Conservation (phyloP, 92 coral and sea anemone genomes). For the Scolanthus callimorphus region DNA sequence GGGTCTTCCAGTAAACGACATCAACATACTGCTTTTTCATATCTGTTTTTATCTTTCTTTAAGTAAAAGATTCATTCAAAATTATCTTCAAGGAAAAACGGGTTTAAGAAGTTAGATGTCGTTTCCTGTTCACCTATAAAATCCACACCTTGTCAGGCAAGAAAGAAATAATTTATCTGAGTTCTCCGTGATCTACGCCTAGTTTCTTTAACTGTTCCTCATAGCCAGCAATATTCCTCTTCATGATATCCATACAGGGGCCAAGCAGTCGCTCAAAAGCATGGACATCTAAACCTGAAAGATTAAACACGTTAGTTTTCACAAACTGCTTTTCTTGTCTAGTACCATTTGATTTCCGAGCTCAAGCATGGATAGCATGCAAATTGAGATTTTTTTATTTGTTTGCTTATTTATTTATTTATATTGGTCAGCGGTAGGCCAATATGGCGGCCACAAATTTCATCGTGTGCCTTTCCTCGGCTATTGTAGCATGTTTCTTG, state of each 20-base stretch:
- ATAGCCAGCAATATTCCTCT: slow-evolving; percentile 83
- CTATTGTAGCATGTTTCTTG: not conserved
- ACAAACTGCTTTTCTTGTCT: too few species aligned
- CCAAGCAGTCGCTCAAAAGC: slow-evolving; percentile 97
- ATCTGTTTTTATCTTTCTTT: not conserved
- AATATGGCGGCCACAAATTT: slow-evolving; percentile 4
- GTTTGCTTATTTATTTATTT: too few species aligned
- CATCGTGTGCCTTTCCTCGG: not conserved
- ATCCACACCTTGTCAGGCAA: slow-evolving; percentile 2
- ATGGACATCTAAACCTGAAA: slow-evolving; percentile 89
- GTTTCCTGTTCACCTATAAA: not conserved
- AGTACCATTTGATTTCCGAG: too few species aligned
- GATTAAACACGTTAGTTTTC: too few species aligned
- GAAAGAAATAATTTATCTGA: slow-evolving; percentile 43
- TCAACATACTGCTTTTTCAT: not conserved
- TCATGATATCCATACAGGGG: slow-evolving; percentile 99
- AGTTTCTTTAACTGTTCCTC: slow-evolving; percentile 83
- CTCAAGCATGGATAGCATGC: too few species aligned
- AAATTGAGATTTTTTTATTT: too few species aligned
- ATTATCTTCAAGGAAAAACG: not conserved
- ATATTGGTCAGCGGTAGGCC: not conserved
- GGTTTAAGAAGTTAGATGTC: too few species aligned
- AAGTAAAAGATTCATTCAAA: not conserved
- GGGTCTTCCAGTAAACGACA: not conserved
- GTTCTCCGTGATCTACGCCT: slow-evolving; percentile 78